Percentiles rank a stretch among this genome's conserved stretches.
These are phyloP conservation scores for Leptinotarsa tumamoca DNA, from an alignment of 2,888 invertebrate genomes.

Conservation along the genomic window DNA sequence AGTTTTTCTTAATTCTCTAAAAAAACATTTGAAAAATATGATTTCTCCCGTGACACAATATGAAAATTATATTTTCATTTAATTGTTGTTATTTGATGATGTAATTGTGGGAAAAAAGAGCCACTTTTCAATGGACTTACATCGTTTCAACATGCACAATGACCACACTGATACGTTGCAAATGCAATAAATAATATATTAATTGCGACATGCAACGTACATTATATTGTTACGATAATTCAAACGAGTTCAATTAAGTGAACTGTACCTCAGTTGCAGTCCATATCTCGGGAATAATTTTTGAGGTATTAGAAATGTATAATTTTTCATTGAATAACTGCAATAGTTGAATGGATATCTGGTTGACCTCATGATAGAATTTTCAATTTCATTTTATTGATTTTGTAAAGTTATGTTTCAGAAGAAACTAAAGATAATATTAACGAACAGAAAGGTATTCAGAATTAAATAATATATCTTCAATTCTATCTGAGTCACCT, in stretches of 20 bases:
- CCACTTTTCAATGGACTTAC: slow-evolving; percentile 16
- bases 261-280: slow-evolving; percentile 30
- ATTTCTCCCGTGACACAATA: not conserved
- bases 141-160: slow-evolving; percentile 49
- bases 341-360: no score
- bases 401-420: no score
- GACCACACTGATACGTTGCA: slow-evolving; percentile 46
- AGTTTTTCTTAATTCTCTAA: not conserved
- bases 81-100: not conserved
- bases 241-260: slow-evolving; percentile 52
- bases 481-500: no score
- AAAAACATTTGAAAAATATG: not conserved
- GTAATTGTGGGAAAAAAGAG: slow-evolving; percentile 11
- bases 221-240: slow-evolving; percentile 53
- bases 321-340: no score
- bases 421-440: no score
- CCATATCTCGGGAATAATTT: not conserved
- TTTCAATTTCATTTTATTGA: no score
- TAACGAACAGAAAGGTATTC: no score
- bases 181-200: slow-evolving; percentile 52
- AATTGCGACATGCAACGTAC: slow-evolving; percentile 50
- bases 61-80: not conserved
- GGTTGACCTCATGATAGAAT: no score
- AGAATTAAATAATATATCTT: no score
- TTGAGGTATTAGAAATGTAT: no score